Evolutionary conservation across 1,140 invertebrate genomes (phyloP), one percentile per base, ranked within the genome.

Genomic region (Hycleus phaleratus): DNA sequence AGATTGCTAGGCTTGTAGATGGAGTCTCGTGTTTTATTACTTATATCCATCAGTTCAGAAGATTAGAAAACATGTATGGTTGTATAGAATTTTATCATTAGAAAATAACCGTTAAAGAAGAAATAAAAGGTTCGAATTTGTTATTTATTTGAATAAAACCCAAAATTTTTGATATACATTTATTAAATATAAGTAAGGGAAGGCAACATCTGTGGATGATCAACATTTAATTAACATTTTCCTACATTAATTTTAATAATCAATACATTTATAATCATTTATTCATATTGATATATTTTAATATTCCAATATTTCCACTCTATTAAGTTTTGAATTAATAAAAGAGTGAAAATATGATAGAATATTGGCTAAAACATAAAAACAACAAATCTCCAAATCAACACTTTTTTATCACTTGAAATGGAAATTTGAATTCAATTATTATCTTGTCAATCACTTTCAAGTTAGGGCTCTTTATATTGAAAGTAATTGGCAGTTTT

Each of bases 381-480:
- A 5, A 32, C 7, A 32, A 32, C 4, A 32, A 32, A 32, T 32
- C 7, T 32, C 32, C 32, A 32, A 32, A 5, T 32, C 3, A n/a
- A 42, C 9, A 42, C 4, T n/a, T 42, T 7, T 42, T 42, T 6
- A 42, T n/a, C 10, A 7, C 1, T 42, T 42, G 1, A 42, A 42
- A 8, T 32, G 32, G 32, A 32, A 32, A 32, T 32, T 32, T 7
- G 10, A 10, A 8, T 42, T 42, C 9, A 9, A 11, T 39, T 4
- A 10, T 42, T 42, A 11, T 42, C 10, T 55, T 55, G 52, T 55
- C 44, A 55, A 55, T 18, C 47, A 55, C 52, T 55, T 55, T 55
- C 52, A 55, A 55, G 45, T 46, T 55, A 55, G 52, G 52, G 52
- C 52, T 55, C 52, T 55, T 46, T 55, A 12, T 55, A 26, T 55